These are phyloP conservation scores for Typhlichthys subterraneus DNA, from an alignment of 2,797 vertebrate species.

Conservation along the genomic window DNA sequence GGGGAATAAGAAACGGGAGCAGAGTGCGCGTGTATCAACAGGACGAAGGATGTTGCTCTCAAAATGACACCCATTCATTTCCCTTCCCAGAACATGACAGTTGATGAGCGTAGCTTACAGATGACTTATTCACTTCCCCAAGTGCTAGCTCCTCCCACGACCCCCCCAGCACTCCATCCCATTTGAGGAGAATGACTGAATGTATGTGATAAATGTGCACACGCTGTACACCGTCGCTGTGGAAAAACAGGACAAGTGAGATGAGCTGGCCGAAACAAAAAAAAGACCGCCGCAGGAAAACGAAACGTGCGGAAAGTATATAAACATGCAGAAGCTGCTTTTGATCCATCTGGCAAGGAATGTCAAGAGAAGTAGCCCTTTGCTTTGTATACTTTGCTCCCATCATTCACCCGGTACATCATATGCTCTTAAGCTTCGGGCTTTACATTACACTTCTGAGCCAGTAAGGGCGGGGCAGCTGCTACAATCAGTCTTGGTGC, in stretches of 20 bases:
- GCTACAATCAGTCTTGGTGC: slow-evolving; percentile 37
- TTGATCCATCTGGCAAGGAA: slow-evolving; percentile 40
- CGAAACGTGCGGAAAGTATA: slow-evolving; percentile 10
- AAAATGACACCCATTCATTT: too few species aligned
- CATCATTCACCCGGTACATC: slow-evolving; percentile 25
- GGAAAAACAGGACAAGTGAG: slow-evolving; percentile 13
- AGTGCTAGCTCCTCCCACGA: slow-evolving; percentile 3
- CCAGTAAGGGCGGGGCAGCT: slow-evolving; percentile 34
- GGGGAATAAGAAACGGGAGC: slow-evolving; percentile 12
- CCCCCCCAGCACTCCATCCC: not conserved
- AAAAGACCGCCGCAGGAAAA: slow-evolving; percentile 23
- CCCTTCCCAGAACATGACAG: slow-evolving; percentile 19
- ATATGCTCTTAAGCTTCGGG: slow-evolving; percentile 36
- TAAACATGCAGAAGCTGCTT: slow-evolving; percentile 29
- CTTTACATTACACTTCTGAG: slow-evolving; percentile 42
- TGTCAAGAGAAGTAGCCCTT: slow-evolving; percentile 24
- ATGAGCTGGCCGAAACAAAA: slow-evolving; percentile 9
- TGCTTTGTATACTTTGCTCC: slow-evolving; percentile 33
- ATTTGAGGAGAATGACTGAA: not conserved
- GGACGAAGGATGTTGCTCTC: slow-evolving; percentile 9
- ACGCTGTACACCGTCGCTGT: not conserved
- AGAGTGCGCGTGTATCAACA: slow-evolving; percentile 44
- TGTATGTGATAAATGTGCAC: not conserved
- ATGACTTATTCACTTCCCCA: slow-evolving; percentile 17
- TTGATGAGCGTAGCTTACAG: slow-evolving; percentile 18